Base-by-base conservation (phyloP, 2,888 invertebrate genomes). In the Fragum sueziense region DNA sequence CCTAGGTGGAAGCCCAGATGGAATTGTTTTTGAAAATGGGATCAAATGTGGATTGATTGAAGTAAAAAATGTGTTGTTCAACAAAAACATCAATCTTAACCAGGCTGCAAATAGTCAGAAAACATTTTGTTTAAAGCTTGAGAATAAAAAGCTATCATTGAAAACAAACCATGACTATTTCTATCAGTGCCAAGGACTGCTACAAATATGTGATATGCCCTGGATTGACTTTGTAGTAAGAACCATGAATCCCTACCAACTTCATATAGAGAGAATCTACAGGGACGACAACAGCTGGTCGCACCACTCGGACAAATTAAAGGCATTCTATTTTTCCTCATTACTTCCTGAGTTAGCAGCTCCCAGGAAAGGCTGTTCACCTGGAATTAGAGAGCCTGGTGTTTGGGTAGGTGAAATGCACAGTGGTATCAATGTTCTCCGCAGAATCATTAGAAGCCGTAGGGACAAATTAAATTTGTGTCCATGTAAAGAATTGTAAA, bases 151-250 rank as follows among this genome's bases (percentile, higher is more conserved):
- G 20, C 37, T 75, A 6, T 27, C 17, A 17, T 52, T 80, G 27
- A 81, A 81, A 67, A 59, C 17, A 27, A 72, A 68, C 7, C 78
- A 78, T 47, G 69, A 68, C n/a, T 81, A 78, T 34, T 80, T 31
- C n/a, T n/a, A n/a, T n/a, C n/a, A n/a, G n/a, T n/a, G n/a, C n/a
- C n/a, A n/a, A n/a, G n/a, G n/a, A n/a, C 57, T 77, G 59, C 34
- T 80, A 22, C 61, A 77, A 52, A 54, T 77, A 2, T 77, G 70
- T 61, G 37, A 59, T 9, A 17, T 65, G 17, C 70, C 54, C n/a
- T 80, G 80, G 80, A 47, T 74, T n/a, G 77, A 79, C 41, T 78
- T 82, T 72, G 70, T 79, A 29, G 70, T 73, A 1, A 37, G 81
- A 41, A 72, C 70, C 29, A 20, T 37, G 7, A 72, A 78, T 52